Evolutionary conservation across 1,140 invertebrate species (phyloP).

Genomic region (Lasioglossum albipes): DNA sequence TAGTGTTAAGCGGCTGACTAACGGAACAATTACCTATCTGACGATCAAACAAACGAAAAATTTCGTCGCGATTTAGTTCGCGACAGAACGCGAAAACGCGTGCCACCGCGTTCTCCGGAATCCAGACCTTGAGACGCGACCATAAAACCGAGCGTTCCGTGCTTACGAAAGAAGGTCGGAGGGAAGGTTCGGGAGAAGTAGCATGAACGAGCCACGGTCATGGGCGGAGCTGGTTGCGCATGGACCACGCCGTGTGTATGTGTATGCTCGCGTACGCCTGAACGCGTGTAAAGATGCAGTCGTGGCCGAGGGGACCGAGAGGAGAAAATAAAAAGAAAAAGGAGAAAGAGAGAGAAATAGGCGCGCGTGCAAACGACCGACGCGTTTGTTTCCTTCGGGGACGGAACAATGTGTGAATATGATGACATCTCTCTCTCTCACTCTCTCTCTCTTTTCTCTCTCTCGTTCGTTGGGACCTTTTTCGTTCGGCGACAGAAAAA

Average conservation of each 20-base stretch:
- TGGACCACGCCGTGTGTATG: constrained; percentile 51
- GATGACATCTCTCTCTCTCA: not conserved
- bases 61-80: too few species aligned
- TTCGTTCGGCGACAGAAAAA: not conserved
- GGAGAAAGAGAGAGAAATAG: not conserved
- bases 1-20: too few species aligned
- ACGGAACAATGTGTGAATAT: constrained; percentile 36
- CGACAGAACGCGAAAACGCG: too few species aligned
- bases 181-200: not conserved
- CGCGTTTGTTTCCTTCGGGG: constrained; percentile 9
- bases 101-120: constrained; percentile 18
- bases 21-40: too few species aligned
- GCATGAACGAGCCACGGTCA: constrained; percentile 33
- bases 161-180: constrained; percentile 26
- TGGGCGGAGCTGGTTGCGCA: constrained; percentile 60
- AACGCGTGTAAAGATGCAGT: too few species aligned
- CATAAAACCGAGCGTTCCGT: constrained; percentile 53
- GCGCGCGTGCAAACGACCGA: constrained; percentile 5
- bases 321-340: not conserved
- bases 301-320: too few species aligned
- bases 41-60: too few species aligned
- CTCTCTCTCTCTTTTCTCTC: too few species aligned
- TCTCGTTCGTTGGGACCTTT: not conserved
- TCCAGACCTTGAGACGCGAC: constrained; percentile 57
- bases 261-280: constrained; percentile 17